Base-by-base conservation (phyloP, 2,113 vertebrate species). In the Apteryx mantelli region DNA sequence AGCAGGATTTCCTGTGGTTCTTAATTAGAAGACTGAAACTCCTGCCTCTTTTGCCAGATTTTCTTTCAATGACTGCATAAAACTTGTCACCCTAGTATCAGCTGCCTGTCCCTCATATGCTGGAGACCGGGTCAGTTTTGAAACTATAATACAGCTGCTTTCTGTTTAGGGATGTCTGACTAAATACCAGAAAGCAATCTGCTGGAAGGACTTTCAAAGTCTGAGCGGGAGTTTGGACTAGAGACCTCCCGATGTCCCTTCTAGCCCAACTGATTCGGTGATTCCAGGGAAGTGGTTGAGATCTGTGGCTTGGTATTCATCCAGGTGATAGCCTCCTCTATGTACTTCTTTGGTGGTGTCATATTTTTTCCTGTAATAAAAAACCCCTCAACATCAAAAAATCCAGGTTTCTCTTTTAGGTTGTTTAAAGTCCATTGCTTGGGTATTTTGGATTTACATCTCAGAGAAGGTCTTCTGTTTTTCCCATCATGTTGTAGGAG, bases 311-410 rank as follows among this genome's bases (percentile, higher is more conserved):
- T 17, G 36, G 7, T 32, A 10, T 32, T 48, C 40, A 13, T 13
- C 12, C 52, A 6, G 28, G 42, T 5, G n/a, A 17, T 2, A 6
- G 73, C n/a, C 9, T 55, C 22, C 40, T 48, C 61, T 11, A 28
- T n/a, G 46, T 7, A 4, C 24, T 28, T 8, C 61, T 26, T n/a
- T 3, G 2, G 26, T 7, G 73, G 21, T 1, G 18, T 7, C 18
- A 34, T 13, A 34, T 26, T 17, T 40, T 28, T 40, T 25, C 52
- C 42, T 20, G 21, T 3, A 26, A 13, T 48, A 38, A 48, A 40
- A 65, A 53, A 44, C 44, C 9, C 24, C 52, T 13, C 2, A 1
- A 6, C 2, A n/a, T 21, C 25, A 56, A 58, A 86, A 65, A 77
- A 66, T n/a, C n/a, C 84, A 22, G 17, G 28, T 40, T 28, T 40